Conservation (phyloP, 2,797 vertebrate species). For the Scolopax rusticola region DNA sequence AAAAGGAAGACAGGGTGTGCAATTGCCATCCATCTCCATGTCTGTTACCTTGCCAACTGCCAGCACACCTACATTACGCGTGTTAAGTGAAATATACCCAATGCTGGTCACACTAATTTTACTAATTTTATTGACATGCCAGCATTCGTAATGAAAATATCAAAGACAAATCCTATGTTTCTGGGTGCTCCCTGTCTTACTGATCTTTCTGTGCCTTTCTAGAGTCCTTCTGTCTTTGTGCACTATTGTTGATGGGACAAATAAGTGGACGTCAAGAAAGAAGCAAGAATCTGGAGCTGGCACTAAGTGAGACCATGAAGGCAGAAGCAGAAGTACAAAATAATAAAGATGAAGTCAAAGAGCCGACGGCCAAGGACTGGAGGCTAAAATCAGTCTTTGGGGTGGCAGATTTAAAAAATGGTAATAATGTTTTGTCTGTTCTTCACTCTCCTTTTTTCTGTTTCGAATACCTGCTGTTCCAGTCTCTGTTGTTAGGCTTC, state of each 20-base stretch:
- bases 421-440: conserved; percentile 3
- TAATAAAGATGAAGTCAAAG: neutral
- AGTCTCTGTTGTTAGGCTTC: neutral
- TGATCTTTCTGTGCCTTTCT: neutral
- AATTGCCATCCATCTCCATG: rapidly evolving
- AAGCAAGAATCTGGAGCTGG: neutral
- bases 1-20: neutral
- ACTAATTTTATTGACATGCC: neutral
- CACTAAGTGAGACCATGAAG: neutral
- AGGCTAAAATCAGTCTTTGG: conserved; percentile 22
- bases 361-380: neutral
- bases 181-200: neutral
- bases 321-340: neutral
- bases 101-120: rapidly evolving
- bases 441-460: neutral
- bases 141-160: neutral
- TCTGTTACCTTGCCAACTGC: neutral
- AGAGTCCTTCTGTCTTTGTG: neutral
- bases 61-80: neutral
- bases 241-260: conserved; percentile 15
- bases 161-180: neutral
- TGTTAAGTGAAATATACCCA: neutral
- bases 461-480: neutral
- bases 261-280: neutral
- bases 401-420: conserved; percentile 68